Percentiles rank a stretch among this genome's conserved stretches.
phyloP scores from a whole-genome alignment of 2,113 vertebrate species.

The Zosterops borbonicus region DNA sequence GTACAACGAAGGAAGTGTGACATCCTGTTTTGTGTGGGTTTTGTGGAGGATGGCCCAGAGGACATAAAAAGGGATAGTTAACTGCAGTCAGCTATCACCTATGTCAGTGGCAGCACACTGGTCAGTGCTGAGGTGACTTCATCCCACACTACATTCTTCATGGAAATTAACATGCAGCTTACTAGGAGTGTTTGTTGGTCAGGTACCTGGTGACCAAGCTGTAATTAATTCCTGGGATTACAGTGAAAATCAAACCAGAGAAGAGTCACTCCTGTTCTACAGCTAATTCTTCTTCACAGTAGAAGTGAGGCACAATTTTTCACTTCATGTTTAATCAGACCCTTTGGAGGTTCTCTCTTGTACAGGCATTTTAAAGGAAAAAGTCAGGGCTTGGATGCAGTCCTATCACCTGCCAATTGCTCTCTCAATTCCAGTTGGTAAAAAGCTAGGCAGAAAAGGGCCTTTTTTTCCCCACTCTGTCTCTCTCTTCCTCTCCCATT shows the following conservation, averaged over 20 bases:
- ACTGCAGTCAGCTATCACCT: neutral
- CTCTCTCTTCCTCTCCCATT: neutral
- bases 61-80: neutral
- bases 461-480: neutral
- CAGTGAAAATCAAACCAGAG: neutral
- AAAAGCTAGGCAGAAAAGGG: neutral
- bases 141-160: neutral
- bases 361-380: neutral
- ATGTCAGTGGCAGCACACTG: neutral
- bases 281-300: neutral
- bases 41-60: neutral
- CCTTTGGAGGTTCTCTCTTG: neutral
- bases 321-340: neutral
- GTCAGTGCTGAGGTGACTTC: neutral
- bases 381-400: neutral
- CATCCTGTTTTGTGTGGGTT: neutral
- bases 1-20: accelerated
- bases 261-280: neutral
- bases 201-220: neutral
- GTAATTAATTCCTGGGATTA: neutral
- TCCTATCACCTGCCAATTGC: neutral
- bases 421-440: neutral
- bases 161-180: neutral
- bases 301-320: neutral
- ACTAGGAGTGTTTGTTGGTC: neutral